Percentiles rank a stretch among this genome's conserved stretches.
Evolutionary conservation across 2,888 invertebrate species (phyloP).

Genomic region (Ormyrus labotus): DNA sequence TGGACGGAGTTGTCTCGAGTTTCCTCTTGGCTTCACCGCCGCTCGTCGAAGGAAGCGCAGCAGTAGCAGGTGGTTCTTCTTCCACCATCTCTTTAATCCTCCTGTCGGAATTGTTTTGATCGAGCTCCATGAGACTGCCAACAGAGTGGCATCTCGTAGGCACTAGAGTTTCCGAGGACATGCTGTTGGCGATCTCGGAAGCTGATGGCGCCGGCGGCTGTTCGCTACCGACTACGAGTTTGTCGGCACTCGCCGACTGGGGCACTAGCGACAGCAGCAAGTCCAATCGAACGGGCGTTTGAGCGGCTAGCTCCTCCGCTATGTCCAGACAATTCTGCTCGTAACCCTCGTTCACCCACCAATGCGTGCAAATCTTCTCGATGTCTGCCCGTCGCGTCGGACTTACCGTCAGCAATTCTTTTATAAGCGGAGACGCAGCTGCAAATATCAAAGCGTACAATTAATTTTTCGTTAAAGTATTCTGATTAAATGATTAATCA

Average conservation of each 20-base stretch:
- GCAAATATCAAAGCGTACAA: conserved; percentile 65
- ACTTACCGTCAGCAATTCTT: conserved; percentile 95
- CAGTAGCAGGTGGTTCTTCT: conserved; percentile 75
- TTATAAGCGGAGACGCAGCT: conserved; percentile 95
- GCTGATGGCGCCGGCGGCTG: conserved; percentile 63
- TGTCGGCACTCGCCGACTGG: conserved; percentile 82
- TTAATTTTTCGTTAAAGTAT: neutral
- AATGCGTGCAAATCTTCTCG: conserved; percentile 94
- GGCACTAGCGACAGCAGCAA: conserved; percentile 90
- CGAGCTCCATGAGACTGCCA: conserved; percentile 85
- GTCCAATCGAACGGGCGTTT: conserved; percentile 93
- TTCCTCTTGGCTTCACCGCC: conserved; percentile 83
- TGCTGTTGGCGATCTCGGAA: conserved; percentile 42
- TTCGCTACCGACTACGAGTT: conserved; percentile 81
- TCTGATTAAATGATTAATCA: neutral
- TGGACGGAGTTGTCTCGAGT: conserved; percentile 68
- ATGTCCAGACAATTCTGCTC: conserved; percentile 88
- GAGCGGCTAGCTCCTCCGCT: conserved; percentile 91
- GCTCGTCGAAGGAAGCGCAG: conserved; percentile 18
- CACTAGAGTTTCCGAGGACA: conserved; percentile 68
- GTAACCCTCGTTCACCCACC: conserved; percentile 96
- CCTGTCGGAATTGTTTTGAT: conserved; percentile 82
- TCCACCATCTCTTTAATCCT: conserved; percentile 84
- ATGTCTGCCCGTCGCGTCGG: conserved; percentile 93
- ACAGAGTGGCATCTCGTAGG: conserved; percentile 81